Evolutionary conservation across 2,113 vertebrate genomes (phyloP).

Genomic region (Pycnonotus jocosus): DNA sequence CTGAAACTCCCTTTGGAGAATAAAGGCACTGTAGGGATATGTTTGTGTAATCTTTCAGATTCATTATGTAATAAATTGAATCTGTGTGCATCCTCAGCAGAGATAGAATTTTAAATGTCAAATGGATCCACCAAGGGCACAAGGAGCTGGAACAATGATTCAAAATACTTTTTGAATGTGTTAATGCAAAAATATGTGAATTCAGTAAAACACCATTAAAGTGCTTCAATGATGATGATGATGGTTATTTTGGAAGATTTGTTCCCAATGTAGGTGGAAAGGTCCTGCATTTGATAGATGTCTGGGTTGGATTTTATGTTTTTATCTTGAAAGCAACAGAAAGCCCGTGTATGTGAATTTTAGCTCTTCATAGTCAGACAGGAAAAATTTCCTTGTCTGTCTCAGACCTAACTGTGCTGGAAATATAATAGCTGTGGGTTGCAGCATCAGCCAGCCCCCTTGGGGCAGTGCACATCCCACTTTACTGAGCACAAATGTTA

Average conservation of each 20-base stretch:
- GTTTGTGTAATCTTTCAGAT: slow-evolving; percentile 5
- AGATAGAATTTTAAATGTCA: slow-evolving; percentile 22
- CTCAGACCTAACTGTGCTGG: neutral
- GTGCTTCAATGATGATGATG: neutral
- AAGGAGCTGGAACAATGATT: neutral
- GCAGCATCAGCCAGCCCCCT: neutral
- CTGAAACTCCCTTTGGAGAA: neutral
- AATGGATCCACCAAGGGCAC: neutral
- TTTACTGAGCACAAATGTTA: neutral
- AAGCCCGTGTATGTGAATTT: neutral
- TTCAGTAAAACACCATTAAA: neutral
- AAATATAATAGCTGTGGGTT: neutral
- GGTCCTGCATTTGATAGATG: neutral
- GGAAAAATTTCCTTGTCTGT: neutral
- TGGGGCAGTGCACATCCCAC: too few species aligned
- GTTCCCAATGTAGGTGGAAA: neutral
- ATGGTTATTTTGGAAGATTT: neutral
- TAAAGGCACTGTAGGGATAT: neutral
- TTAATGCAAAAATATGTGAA: neutral
- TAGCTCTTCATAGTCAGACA: neutral
- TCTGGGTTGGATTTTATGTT: neutral
- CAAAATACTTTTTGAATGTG: neutral
- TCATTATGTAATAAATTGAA: slow-evolving; percentile 1
- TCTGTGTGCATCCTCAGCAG: neutral
- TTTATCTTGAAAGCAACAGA: neutral